phyloP scores from a whole-genome alignment of 2,113 vertebrate genomes.

The Eulacestoma nigropectus region DNA sequence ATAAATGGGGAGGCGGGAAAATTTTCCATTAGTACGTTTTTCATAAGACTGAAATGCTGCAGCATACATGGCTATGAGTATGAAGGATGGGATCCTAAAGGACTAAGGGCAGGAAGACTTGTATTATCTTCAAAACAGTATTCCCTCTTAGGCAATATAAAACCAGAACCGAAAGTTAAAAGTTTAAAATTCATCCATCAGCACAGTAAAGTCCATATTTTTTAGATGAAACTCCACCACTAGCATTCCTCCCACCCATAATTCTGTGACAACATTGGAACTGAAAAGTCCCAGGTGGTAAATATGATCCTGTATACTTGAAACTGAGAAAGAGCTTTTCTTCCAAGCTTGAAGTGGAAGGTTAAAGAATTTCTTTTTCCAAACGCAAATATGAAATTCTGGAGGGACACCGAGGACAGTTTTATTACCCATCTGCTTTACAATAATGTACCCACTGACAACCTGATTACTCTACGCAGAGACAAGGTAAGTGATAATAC shows the following conservation, averaged over 20 bases:
- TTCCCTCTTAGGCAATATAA: background rate
- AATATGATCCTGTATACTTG: background rate
- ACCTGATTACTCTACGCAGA: background rate
- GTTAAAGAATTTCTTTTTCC: background rate
- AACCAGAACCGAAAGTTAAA: background rate
- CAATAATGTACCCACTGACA: background rate
- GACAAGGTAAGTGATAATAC: background rate
- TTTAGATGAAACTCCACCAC: background rate
- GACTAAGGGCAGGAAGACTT: background rate
- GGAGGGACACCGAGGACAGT: background rate
- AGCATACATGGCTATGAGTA: background rate
- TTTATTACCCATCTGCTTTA: slow-evolving; percentile 5
- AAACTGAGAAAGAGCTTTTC: background rate
- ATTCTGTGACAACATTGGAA: background rate
- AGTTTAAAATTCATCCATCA: slow-evolving; percentile 27
- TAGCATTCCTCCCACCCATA: background rate
- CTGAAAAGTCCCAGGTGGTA: background rate
- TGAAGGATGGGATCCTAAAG: background rate
- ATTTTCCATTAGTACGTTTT: background rate
- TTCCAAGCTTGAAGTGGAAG: background rate
- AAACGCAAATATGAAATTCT: background rate
- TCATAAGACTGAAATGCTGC: background rate
- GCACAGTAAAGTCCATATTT: background rate
- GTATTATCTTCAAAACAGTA: background rate
- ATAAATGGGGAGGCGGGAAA: background rate